These are phyloP conservation scores for Drepana falcataria DNA, from an alignment of 2,888 invertebrate genomes.

Conservation along the genomic window DNA sequence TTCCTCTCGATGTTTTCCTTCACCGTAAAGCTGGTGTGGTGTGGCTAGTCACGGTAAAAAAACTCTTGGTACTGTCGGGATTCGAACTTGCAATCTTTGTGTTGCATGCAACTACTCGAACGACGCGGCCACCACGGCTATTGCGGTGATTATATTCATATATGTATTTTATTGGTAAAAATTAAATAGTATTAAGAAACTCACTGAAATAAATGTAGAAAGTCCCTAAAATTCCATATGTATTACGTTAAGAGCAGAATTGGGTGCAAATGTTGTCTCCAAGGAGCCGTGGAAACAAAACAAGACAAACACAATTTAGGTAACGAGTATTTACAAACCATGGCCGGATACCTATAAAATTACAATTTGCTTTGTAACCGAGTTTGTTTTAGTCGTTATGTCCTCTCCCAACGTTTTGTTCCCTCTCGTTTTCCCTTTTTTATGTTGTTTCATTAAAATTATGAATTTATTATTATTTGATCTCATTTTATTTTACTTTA, in stretches of 20 bases:
- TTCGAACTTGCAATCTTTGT: too few species aligned
- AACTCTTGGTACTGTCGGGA: too few species aligned
- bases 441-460: not conserved
- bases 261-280: slow-evolving; percentile 26
- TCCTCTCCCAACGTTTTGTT: slow-evolving; percentile 19
- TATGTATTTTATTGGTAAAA: too few species aligned
- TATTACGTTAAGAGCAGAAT: slow-evolving; percentile 11
- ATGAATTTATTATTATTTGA: slow-evolving; percentile 6
- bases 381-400: slow-evolving; percentile 28
- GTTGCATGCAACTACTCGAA: too few species aligned
- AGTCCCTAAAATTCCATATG: not conserved
- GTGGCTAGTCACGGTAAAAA: too few species aligned
- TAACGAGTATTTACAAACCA: slow-evolving; percentile 50
- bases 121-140: too few species aligned
- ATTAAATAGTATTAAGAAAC: too few species aligned
- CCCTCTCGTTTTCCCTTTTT: slow-evolving; percentile 8
- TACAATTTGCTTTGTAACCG: slow-evolving; percentile 42
- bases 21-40: too few species aligned
- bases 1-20: too few species aligned
- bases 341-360: slow-evolving; percentile 40
- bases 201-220: not conserved
- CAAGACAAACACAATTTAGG: slow-evolving; percentile 57
- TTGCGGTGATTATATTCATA: too few species aligned
- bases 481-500: slow-evolving; percentile 4
- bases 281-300: slow-evolving; percentile 29